These are phyloP conservation scores for Asteroscopus sphinx DNA, from an alignment of 2,888 invertebrate species.

Conservation along the genomic window DNA sequence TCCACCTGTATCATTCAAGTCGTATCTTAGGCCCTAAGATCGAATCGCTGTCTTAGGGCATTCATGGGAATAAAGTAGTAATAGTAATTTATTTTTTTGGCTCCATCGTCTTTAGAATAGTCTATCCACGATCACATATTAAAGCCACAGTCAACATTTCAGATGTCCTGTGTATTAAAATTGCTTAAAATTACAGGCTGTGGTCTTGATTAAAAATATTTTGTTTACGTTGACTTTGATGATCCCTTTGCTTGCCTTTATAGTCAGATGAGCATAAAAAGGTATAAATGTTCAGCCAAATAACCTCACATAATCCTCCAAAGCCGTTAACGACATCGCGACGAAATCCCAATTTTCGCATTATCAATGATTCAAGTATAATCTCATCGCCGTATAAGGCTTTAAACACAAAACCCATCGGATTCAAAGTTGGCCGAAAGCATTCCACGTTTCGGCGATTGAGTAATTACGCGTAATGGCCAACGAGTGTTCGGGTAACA, in stretches of 20 bases:
- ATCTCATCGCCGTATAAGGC: slow-evolving; percentile 55
- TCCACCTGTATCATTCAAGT: too few relatives aligned
- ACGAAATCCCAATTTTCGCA: slow-evolving; percentile 57
- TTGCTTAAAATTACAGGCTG: neutral
- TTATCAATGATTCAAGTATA: slow-evolving; percentile 63
- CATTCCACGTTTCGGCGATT: slow-evolving; percentile 75
- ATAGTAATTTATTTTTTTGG: too few relatives aligned
- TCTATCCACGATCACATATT: too few relatives aligned
- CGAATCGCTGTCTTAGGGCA: too few relatives aligned
- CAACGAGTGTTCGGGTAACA: slow-evolving; percentile 65
- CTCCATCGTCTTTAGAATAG: too few relatives aligned
- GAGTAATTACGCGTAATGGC: slow-evolving; percentile 79
- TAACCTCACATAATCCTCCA: slow-evolving; percentile 35
- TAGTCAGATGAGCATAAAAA: slow-evolving; percentile 43
- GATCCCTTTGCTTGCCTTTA: slow-evolving; percentile 20
- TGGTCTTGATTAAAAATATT: slow-evolving; percentile 6
- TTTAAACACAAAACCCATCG: slow-evolving; percentile 59
- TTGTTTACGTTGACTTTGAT: slow-evolving; percentile 19
- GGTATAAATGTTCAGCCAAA: slow-evolving; percentile 39
- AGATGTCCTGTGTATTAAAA: too few relatives aligned
- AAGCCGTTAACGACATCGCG: slow-evolving; percentile 43
- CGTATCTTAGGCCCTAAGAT: too few relatives aligned
- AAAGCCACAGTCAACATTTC: too few relatives aligned
- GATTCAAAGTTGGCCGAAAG: slow-evolving; percentile 60
- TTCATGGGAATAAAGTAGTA: too few relatives aligned